A percentile compares a stretch with the other conserved stretches of the same genome.
Evolutionary conservation across 2,797 vertebrate genomes (phyloP).

Genomic region (Rhynchonycteris naso): DNA sequence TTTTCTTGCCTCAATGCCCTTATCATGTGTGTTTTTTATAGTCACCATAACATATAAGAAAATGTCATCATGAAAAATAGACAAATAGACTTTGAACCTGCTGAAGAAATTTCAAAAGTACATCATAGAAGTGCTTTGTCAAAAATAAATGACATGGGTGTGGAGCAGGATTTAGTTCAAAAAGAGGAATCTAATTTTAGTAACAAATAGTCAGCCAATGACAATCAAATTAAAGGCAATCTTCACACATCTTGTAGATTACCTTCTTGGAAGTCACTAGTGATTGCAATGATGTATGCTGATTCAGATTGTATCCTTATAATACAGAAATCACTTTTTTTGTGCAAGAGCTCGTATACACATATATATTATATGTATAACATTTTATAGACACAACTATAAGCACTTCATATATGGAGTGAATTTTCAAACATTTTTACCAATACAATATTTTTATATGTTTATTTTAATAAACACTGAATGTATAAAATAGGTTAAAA

Average conservation of each 20-base stretch:
- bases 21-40: neutral
- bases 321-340: neutral
- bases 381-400: neutral
- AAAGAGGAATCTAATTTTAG: constrained; percentile 78
- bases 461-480: neutral
- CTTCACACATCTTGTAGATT: constrained; percentile 26
- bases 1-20: neutral
- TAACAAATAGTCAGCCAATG: constrained; percentile 75
- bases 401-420: neutral
- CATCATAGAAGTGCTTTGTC: constrained; percentile 66
- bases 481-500: neutral
- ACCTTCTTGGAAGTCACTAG: constrained; percentile 47
- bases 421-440: neutral
- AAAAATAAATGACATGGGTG: constrained; percentile 60
- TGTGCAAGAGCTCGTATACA: neutral
- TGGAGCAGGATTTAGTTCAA: constrained; percentile 73
- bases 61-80: constrained; percentile 40
- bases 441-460: neutral
- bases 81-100: constrained; percentile 16
- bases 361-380: neutral
- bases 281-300: constrained; percentile 1
- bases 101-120: constrained; percentile 61
- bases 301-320: neutral
- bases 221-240: constrained; percentile 71
- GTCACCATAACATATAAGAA: neutral